phyloP scores from a whole-genome alignment of 2,113 vertebrate species.

The Gyps fulvus region DNA sequence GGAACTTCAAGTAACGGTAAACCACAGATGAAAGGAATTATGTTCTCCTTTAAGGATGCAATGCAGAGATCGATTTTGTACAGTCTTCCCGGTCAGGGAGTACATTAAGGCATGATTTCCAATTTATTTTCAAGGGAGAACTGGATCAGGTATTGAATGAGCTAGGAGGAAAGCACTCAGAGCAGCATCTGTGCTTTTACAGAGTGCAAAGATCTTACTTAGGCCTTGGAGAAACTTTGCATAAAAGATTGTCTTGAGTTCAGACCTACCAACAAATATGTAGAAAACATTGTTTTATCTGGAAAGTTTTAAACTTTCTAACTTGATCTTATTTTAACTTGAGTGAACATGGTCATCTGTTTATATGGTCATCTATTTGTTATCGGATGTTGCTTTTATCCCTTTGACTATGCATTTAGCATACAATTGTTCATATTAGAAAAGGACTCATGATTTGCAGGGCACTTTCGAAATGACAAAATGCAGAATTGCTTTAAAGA shows the following conservation, averaged over 20 bases:
- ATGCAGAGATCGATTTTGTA: not conserved
- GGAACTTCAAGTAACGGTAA: not conserved
- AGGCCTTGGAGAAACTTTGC: not conserved
- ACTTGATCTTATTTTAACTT: not conserved
- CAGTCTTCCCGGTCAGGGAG: not conserved
- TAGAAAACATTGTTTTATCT: not conserved
- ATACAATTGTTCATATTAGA: not conserved
- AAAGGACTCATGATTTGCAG: not conserved
- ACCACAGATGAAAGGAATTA: not conserved
- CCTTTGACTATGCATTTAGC: not conserved
- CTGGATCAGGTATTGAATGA: not conserved
- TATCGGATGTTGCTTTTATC: not conserved
- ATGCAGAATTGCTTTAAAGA: not conserved
- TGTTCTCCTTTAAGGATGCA: not conserved
- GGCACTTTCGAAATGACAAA: not conserved
- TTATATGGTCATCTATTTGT: not conserved
- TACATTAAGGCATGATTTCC: not conserved
- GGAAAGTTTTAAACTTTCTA: not conserved
- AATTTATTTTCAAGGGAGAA: not conserved
- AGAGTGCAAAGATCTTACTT: not conserved
- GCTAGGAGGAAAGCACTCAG: not conserved
- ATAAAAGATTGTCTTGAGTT: not conserved
- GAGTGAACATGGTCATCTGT: fast-evolving
- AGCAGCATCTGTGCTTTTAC: not conserved
- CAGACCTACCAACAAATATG: not conserved